Conservation (phyloP, 2,797 vertebrate species). For the Luscinia megarhynchos region DNA sequence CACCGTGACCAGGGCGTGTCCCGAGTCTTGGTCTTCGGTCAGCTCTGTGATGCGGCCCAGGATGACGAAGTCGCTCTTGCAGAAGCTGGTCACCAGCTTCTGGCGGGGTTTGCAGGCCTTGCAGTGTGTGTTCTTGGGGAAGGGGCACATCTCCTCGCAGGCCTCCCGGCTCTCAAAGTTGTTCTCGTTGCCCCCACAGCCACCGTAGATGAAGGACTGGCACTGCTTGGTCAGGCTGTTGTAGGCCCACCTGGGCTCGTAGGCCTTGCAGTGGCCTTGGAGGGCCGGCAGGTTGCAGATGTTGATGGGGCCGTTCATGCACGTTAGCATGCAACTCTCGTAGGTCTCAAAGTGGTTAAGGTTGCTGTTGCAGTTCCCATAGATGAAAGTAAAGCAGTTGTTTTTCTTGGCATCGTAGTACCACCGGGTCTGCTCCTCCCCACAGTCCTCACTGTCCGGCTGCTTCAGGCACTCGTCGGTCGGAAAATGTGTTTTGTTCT, state of each 20-base stretch:
- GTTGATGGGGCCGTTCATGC: constrained; percentile 86
- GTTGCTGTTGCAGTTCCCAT: constrained; percentile 84
- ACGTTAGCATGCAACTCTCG: constrained; percentile 88
- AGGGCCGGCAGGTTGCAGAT: constrained; percentile 88
- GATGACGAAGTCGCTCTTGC: constrained; percentile 93
- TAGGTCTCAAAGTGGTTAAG: constrained; percentile 91
- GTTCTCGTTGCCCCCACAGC: constrained; percentile 94
- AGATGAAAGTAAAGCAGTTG: constrained; percentile 90
- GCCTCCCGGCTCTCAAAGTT: constrained; percentile 94
- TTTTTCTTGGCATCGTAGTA: constrained; percentile 91
- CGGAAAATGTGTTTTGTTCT: constrained; percentile 82
- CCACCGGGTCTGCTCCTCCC: constrained; percentile 89
- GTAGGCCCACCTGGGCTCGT: constrained; percentile 93
- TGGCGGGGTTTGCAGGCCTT: constrained; percentile 90
- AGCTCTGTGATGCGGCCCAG: constrained; percentile 90
- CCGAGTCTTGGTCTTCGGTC: constrained; percentile 88
- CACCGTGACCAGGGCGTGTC: constrained; percentile 89
- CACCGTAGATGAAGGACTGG: constrained; percentile 93
- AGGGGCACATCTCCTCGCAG: constrained; percentile 93
- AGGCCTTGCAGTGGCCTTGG: constrained; percentile 94
- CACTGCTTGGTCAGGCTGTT: constrained; percentile 86
- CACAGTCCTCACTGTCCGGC: constrained; percentile 87
- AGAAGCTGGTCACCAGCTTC: constrained; percentile 96
- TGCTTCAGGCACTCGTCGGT: constrained; percentile 86
- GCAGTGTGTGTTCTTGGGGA: constrained; percentile 88